Conservation (phyloP, 2,888 invertebrate genomes). For the Brenthis ino region DNA sequence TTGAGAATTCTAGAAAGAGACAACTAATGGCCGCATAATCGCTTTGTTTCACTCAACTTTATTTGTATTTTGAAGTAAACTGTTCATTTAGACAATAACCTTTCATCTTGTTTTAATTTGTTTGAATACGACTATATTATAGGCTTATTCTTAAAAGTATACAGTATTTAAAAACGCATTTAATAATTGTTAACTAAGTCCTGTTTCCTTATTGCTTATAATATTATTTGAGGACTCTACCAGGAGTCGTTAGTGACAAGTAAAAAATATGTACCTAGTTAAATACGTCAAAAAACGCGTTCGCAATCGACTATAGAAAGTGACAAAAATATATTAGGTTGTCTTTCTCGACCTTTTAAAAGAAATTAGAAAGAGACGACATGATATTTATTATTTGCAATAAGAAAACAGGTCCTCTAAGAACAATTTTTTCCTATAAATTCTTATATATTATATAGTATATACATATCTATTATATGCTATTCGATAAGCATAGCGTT, state of each 20-base stretch:
- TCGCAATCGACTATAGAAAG: neutral
- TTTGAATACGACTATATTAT: neutral
- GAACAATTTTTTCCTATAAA: slow-evolving; percentile 7
- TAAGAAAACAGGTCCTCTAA: neutral
- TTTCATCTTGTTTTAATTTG: slow-evolving; percentile 6
- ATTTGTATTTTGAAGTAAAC: too few relatives aligned
- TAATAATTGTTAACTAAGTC: neutral
- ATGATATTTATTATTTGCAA: neutral
- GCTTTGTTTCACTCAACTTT: too few relatives aligned
- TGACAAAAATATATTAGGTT: neutral
- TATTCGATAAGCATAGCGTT: slow-evolving; percentile 30
- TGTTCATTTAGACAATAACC: too few relatives aligned
- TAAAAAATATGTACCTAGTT: too few relatives aligned
- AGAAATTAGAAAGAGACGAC: neutral
- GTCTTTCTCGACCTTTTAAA: neutral
- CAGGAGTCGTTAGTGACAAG: too few relatives aligned
- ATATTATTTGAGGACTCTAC: too few relatives aligned
- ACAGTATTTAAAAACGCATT: slow-evolving; percentile 3
- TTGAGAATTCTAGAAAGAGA: too few relatives aligned
- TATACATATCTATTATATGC: neutral
- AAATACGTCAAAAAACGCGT: too few relatives aligned
- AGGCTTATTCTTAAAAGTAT: neutral
- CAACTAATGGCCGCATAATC: too few relatives aligned
- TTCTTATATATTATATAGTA: slow-evolving; percentile 1
- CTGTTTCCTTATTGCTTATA: neutral